These are phyloP conservation scores for Laticauda colubrina DNA, from an alignment of 2,113 vertebrate species.

Conservation along the genomic window DNA sequence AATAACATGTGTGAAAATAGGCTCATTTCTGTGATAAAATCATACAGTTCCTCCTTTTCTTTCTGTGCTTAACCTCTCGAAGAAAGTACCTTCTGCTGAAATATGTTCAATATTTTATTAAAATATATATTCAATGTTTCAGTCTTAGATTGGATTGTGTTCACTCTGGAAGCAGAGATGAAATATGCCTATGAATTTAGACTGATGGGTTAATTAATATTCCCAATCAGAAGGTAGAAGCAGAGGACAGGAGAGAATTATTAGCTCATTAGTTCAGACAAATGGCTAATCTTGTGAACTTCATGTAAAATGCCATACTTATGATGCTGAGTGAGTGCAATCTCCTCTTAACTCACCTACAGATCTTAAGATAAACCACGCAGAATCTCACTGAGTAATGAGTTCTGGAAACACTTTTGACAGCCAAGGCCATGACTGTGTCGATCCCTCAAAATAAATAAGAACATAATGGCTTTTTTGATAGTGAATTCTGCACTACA, in stretches of 20 bases:
- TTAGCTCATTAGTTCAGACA: not conserved
- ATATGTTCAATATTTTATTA: not conserved
- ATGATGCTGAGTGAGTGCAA: conserved; percentile 7
- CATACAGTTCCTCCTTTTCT: not conserved
- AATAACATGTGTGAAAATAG: not conserved
- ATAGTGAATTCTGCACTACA: conserved; percentile 31
- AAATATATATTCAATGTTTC: not conserved
- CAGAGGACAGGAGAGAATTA: not conserved
- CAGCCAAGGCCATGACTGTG: conserved; percentile 41
- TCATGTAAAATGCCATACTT: conserved; percentile 19
- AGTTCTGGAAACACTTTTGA: conserved; percentile 45
- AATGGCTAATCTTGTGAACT: not conserved
- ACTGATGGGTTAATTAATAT: not conserved
- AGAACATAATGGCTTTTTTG: conserved; percentile 47
- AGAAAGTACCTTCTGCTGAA: not conserved
- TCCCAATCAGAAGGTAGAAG: conserved; percentile 5
- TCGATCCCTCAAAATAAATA: conserved; percentile 36
- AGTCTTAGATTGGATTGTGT: not conserved
- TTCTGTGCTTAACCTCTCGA: not conserved
- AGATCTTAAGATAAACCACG: not conserved
- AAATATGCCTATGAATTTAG: not conserved
- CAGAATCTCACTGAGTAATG: conserved; percentile 46
- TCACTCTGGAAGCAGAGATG: not conserved
- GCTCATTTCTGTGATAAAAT: not conserved
- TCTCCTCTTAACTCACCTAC: conserved; percentile 6